Evolutionary conservation across 2,888 invertebrate species (phyloP).

Genomic region (Cephus nigrinus): DNA sequence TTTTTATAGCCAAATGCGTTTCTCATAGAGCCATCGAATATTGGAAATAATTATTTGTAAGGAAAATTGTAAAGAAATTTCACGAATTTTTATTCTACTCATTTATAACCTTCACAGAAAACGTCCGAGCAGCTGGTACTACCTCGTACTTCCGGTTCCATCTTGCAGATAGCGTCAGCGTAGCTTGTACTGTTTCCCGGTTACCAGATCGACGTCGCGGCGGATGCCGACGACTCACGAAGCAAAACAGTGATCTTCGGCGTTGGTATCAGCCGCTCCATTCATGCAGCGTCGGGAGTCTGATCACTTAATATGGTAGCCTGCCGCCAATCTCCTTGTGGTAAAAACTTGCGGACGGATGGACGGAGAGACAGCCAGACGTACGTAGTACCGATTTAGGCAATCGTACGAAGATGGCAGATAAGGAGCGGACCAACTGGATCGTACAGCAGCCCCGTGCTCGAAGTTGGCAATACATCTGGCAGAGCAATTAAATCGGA

Average conservation of each 20-base stretch:
- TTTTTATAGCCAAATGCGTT: no score
- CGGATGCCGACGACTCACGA: not conserved
- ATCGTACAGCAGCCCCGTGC: slow-evolving; percentile 25
- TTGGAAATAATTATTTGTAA: not conserved
- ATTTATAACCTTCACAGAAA: not conserved
- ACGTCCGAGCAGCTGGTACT: not conserved
- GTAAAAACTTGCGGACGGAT: slow-evolving; percentile 45
- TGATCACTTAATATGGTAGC: slow-evolving; percentile 51
- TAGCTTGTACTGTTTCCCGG: not conserved
- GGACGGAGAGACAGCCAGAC: slow-evolving; percentile 25
- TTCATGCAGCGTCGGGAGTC: slow-evolving; percentile 45
- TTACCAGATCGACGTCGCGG: not conserved
- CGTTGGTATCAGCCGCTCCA: slow-evolving; percentile 42
- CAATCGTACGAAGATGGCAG: slow-evolving; percentile 37
- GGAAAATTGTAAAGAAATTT: not conserved
- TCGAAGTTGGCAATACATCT: slow-evolving; percentile 40
- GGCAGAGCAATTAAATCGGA: slow-evolving; percentile 30
- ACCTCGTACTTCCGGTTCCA: not conserved
- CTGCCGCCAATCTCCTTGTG: slow-evolving; percentile 40
- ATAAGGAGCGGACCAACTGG: slow-evolving; percentile 34
- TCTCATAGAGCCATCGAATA: no score
- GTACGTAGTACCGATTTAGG: slow-evolving; percentile 40
- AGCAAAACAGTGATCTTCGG: slow-evolving; percentile 24
- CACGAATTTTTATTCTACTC: not conserved
- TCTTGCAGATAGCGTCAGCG: not conserved